Conservation (phyloP, 2,888 invertebrate genomes). For the Thelaira solivaga region DNA sequence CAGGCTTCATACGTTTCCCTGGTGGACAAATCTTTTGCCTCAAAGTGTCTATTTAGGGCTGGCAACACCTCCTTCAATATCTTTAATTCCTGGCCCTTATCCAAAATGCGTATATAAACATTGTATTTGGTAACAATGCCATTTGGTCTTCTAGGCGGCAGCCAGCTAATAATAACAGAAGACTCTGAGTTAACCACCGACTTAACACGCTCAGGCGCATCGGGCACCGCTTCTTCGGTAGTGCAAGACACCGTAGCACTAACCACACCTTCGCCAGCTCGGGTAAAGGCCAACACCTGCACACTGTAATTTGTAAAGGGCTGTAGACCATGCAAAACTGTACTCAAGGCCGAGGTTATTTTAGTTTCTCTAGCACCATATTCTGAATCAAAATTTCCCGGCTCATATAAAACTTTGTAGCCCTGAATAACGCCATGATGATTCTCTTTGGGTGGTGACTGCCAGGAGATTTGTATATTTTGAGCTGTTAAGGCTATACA, state of each 20-base stretch:
- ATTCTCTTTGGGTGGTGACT: slow-evolving; percentile 81
- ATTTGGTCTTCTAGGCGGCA: slow-evolving; percentile 81
- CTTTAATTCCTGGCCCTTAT: slow-evolving; percentile 79
- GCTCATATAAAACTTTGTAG: slow-evolving; percentile 86
- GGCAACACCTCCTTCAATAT: slow-evolving; percentile 77
- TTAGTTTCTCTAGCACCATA: slow-evolving; percentile 78
- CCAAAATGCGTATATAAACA: slow-evolving; percentile 80
- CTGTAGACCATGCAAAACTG: slow-evolving; percentile 79
- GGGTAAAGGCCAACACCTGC: slow-evolving; percentile 81
- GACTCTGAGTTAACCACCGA: slow-evolving; percentile 80
- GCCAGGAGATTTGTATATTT: slow-evolving; percentile 85
- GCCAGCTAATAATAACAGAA: slow-evolving; percentile 82
- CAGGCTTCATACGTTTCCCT: slow-evolving; percentile 81
- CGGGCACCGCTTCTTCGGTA: slow-evolving; percentile 81
- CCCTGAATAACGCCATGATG: slow-evolving; percentile 85
- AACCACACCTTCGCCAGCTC: slow-evolving; percentile 81
- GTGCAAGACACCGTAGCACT: slow-evolving; percentile 79
- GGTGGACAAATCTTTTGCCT: slow-evolving; percentile 78
- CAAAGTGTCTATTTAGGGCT: slow-evolving; percentile 78
- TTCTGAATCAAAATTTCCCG: slow-evolving; percentile 74
- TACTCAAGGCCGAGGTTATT: slow-evolving; percentile 78
- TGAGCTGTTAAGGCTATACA: slow-evolving; percentile 84
- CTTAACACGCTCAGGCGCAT: slow-evolving; percentile 81
- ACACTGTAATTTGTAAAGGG: slow-evolving; percentile 83
- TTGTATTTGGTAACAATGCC: slow-evolving; percentile 82